These are phyloP conservation scores for Julus scandinavius DNA, from an alignment of 2,888 invertebrate genomes.

Conservation along the genomic window DNA sequence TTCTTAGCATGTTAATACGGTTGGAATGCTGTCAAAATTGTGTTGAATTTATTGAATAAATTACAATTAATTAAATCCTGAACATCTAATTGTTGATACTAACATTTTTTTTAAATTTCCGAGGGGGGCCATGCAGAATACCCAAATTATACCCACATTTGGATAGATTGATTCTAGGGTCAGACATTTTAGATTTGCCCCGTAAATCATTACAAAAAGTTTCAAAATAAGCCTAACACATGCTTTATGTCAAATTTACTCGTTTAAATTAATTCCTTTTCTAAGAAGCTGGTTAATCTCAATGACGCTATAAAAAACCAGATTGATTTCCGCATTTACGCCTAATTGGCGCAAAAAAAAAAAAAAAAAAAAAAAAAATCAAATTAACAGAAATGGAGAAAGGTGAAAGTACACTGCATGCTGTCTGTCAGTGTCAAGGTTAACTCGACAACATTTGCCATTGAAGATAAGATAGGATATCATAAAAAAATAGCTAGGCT, in stretches of 20 bases:
- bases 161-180: no score
- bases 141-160: no score
- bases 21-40: no score
- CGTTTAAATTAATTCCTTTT: neutral
- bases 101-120: no score
- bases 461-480: neutral
- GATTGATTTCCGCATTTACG: neutral
- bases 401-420: neutral
- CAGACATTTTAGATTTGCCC: no score
- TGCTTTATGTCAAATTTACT: neutral
- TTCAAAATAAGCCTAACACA: neutral
- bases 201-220: no score
- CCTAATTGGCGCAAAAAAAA: neutral
- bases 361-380: neutral
- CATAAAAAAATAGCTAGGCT: neutral
- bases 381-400: neutral
- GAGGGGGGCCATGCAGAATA: no score
- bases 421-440: constrained; percentile 17
- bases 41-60: no score
- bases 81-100: no score
- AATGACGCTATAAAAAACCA: neutral
- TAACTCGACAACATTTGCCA: neutral
- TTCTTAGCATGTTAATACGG: no score
- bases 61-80: no score
- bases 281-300: neutral